Conservation (phyloP, 2,797 vertebrate genomes). For the Lates japonicus region DNA sequence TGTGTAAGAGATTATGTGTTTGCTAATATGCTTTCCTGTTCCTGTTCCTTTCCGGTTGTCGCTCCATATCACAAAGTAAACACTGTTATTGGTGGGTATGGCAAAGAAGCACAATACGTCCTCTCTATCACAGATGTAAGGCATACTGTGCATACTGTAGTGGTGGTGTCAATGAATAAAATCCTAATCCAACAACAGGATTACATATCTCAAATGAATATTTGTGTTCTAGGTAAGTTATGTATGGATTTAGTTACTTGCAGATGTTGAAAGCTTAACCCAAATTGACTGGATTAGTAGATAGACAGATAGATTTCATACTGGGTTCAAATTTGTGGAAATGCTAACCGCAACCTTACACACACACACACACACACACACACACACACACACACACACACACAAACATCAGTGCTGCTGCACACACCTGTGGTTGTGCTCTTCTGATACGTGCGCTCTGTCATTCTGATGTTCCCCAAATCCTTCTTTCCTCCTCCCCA, state of each 20-base stretch:
- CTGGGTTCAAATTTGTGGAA: background rate
- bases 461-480: slow-evolving; percentile 62
- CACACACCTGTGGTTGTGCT: slow-evolving; percentile 54
- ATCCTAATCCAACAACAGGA: background rate
- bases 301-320: too few relatives aligned
- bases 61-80: background rate
- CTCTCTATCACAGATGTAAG: background rate
- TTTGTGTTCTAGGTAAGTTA: background rate
- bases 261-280: background rate
- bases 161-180: background rate
- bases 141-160: background rate
- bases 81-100: background rate
- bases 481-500: slow-evolving; percentile 53
- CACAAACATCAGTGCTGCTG: background rate
- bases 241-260: background rate
- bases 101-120: background rate
- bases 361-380: background rate
- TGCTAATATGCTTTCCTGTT: background rate
- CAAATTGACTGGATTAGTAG: background rate
- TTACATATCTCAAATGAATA: background rate
- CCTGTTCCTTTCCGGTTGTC: too few relatives aligned
- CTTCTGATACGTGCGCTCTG: slow-evolving; percentile 37
- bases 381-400: background rate
- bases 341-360: background rate
- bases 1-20: too few relatives aligned